These are phyloP conservation scores for Manacus vitellinus DNA, from an alignment of 2,113 vertebrate genomes.

Conservation along the genomic window DNA sequence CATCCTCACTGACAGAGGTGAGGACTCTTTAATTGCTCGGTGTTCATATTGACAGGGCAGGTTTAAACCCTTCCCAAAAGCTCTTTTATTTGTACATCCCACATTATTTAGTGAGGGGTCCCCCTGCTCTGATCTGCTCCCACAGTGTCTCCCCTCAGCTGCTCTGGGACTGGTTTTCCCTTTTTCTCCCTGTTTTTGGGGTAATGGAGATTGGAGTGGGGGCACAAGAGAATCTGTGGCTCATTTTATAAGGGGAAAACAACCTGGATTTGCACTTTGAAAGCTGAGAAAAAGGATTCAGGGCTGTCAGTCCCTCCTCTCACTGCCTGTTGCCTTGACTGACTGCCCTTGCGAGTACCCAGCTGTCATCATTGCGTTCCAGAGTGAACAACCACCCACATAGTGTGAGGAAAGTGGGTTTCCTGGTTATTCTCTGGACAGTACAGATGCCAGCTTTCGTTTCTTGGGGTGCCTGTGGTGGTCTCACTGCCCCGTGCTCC, in stretches of 20 bases:
- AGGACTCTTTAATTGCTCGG: not conserved
- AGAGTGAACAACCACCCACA: not conserved
- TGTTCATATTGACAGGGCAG: not conserved
- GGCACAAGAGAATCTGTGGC: not conserved
- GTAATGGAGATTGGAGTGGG: no score
- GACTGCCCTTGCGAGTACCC: not conserved
- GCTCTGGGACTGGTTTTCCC: not conserved
- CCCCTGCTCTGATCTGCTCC: not conserved
- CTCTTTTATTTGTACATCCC: not conserved
- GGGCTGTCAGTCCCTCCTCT: not conserved
- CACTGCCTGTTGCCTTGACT: not conserved
- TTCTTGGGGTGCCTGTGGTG: not conserved
- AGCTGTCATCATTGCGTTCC: not conserved
- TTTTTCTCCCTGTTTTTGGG: not conserved
- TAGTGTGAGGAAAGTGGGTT: accelerated
- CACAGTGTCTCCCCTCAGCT: not conserved
- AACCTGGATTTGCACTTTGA: not conserved
- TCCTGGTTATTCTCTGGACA: not conserved
- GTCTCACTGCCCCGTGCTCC: accelerated
- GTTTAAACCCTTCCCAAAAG: not conserved
- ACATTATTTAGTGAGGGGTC: not conserved
- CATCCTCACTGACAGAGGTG: not conserved
- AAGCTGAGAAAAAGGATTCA: not conserved
- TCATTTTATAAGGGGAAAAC: not conserved
- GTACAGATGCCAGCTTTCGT: accelerated